phyloP scores from a whole-genome alignment of 1,140 invertebrate species.

The Drosophila paulistorum region DNA sequence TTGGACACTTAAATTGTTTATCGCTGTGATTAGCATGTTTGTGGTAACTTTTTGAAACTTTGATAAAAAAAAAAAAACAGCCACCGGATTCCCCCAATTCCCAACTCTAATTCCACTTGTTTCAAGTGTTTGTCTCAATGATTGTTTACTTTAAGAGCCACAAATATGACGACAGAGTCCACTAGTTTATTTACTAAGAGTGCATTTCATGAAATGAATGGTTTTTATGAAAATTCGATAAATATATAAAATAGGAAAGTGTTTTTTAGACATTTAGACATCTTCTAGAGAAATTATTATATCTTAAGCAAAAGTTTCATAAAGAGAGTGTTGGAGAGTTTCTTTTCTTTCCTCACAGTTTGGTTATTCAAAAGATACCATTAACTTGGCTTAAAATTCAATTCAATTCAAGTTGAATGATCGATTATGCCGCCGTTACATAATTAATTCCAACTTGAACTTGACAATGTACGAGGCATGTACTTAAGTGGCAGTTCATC shows the following conservation, averaged over 20 bases:
- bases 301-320: too few species aligned
- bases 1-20: constrained; percentile 74
- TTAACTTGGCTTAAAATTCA: background rate
- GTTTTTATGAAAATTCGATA: too few species aligned
- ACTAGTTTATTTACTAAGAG: background rate
- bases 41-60: constrained; percentile 63
- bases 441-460: constrained; percentile 76
- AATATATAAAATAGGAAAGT: too few species aligned
- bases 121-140: constrained; percentile 10
- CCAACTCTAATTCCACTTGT: constrained; percentile 16
- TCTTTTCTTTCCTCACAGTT: too few species aligned
- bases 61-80: background rate
- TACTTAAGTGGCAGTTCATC: constrained; percentile 31
- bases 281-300: too few species aligned
- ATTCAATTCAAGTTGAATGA: background rate
- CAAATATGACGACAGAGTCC: too few species aligned
- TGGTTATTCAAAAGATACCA: background rate
- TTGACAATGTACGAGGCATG: constrained; percentile 60
- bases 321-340: too few species aligned
- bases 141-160: background rate
- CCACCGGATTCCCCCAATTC: background rate
- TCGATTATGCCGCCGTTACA: constrained; percentile 47
- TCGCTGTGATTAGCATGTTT: constrained; percentile 71
- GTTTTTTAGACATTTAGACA: too few species aligned
- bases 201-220: too few species aligned